These are phyloP conservation scores for Tinea pellionella DNA, from an alignment of 2,888 invertebrate genomes.

Conservation along the genomic window DNA sequence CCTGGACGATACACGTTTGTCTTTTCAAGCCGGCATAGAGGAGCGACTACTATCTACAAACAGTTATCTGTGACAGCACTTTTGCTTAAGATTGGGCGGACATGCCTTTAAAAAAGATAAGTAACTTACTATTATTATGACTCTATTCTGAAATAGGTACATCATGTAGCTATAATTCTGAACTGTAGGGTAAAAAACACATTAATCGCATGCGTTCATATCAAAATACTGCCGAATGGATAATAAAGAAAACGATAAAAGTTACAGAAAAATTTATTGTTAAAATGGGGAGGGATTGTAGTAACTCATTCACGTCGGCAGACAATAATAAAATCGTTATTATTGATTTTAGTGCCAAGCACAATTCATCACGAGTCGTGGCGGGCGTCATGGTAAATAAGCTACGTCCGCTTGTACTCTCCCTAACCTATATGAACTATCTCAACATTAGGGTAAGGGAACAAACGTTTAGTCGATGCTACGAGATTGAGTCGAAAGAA, in stretches of 20 bases:
- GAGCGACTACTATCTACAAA: no score
- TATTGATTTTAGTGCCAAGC: slow-evolving; percentile 62
- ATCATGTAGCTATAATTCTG: not conserved
- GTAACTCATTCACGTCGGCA: slow-evolving; percentile 19
- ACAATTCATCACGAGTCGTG: slow-evolving; percentile 48
- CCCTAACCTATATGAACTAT: slow-evolving; percentile 9
- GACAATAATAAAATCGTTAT: slow-evolving; percentile 46
- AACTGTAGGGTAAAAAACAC: not conserved
- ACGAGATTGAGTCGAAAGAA: not conserved
- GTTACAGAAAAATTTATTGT: not conserved
- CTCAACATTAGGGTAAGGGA: slow-evolving; percentile 7
- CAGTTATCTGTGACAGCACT: no score
- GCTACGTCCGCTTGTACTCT: slow-evolving; percentile 40
- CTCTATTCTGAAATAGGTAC: no score
- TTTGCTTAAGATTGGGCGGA: no score
- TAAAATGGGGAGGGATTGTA: not conserved
- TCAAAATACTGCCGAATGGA: not conserved
- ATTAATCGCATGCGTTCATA: not conserved
- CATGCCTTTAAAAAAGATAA: no score
- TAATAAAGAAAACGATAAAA: not conserved
- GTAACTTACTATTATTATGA: no score
- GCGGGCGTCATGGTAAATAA: slow-evolving; percentile 48
- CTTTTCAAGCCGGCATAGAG: no score
- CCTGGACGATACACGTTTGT: no score
- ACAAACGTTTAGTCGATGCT: not conserved